Percentiles rank a stretch among this genome's conserved stretches.
Evolutionary conservation across 2,113 vertebrate genomes (phyloP).

Genomic region (Microcebus lehilahytsara): DNA sequence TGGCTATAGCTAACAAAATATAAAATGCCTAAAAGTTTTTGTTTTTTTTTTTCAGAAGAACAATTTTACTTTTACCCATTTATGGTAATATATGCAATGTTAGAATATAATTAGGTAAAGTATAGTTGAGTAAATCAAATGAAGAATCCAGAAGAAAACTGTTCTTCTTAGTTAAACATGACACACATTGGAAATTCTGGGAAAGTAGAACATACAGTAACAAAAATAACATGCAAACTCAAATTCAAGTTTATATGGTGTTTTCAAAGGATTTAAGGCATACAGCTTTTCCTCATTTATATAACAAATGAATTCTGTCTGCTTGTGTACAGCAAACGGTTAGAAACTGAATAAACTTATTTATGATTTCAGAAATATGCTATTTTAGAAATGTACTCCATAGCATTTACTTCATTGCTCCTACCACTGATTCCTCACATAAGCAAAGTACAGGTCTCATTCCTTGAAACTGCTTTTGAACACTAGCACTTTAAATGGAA

Average conservation of each 20-base stretch:
- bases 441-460: background rate
- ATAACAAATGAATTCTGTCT: slow-evolving; percentile 31
- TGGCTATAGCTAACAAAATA: background rate
- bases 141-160: slow-evolving; percentile 64
- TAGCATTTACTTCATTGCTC: slow-evolving; percentile 13
- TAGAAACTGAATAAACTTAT: slow-evolving; percentile 26
- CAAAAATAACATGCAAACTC: slow-evolving; percentile 40
- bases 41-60: slow-evolving; percentile 48
- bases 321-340: slow-evolving; percentile 23
- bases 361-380: background rate
- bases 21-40: background rate
- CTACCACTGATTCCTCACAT: background rate
- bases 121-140: slow-evolving; percentile 59
- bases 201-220: slow-evolving; percentile 43
- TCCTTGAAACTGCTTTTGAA: slow-evolving; percentile 10
- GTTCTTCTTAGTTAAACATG: slow-evolving; percentile 65
- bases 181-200: slow-evolving; percentile 39
- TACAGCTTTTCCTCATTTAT: slow-evolving; percentile 37
- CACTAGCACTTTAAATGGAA: background rate
- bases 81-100: background rate
- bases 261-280: slow-evolving; percentile 50
- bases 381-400: slow-evolving; percentile 37
- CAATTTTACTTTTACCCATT: slow-evolving; percentile 66
- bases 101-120: slow-evolving; percentile 50
- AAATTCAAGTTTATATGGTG: slow-evolving; percentile 56